Evolutionary conservation across 2,113 vertebrate species (phyloP).

Genomic region (Entomyzon cyanotis): DNA sequence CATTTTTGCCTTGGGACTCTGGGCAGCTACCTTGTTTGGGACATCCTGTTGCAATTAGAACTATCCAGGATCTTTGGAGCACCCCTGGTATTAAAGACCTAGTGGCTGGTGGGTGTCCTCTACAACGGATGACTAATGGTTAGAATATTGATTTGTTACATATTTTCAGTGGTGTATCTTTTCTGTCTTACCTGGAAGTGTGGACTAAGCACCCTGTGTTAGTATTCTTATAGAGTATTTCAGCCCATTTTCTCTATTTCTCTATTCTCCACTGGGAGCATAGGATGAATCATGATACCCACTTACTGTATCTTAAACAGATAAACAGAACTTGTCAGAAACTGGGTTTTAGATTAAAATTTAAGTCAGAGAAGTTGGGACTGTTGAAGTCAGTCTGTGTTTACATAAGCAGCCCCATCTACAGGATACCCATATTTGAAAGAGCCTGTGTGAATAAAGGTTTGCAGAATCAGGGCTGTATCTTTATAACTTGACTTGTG

Average conservation of each 20-base stretch:
- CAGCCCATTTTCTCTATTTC: neutral
- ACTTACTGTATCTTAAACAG: neutral
- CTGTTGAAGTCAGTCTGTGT: neutral
- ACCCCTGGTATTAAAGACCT: neutral
- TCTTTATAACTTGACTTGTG: neutral
- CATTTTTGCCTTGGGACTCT: neutral
- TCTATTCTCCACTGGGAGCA: neutral
- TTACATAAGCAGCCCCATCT: neutral
- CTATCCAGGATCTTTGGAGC: neutral
- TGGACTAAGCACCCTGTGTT: neutral
- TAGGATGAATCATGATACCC: neutral
- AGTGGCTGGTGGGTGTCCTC: neutral
- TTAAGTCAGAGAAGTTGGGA: neutral
- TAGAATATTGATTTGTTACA: neutral
- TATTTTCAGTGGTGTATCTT: neutral
- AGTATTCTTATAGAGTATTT: neutral
- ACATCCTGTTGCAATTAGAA: neutral
- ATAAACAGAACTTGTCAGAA: neutral
- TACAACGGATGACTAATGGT: neutral
- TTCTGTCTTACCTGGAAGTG: neutral
- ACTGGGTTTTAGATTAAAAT: neutral
- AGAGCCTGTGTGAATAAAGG: neutral
- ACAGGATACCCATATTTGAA: neutral
- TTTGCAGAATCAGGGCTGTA: neutral
- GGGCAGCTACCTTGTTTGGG: neutral